Evolutionary conservation across 1,140 invertebrate species (phyloP).

Genomic region (Drosophila arizonae): DNA sequence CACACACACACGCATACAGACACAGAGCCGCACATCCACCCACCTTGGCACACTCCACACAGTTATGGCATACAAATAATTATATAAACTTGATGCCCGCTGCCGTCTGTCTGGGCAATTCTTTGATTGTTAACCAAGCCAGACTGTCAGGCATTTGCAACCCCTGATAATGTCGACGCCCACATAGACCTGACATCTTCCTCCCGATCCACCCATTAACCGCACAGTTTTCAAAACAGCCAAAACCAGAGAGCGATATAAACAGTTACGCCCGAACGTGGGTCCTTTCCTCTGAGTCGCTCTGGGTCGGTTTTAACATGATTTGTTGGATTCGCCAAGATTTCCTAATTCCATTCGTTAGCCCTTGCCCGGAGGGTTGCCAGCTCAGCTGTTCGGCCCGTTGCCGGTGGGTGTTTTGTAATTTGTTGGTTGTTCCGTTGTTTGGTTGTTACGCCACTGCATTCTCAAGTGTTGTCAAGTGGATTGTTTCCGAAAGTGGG

Average conservation of each 20-base stretch:
- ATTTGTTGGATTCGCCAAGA: slow-evolving; percentile 80
- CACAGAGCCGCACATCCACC: slow-evolving; percentile 20
- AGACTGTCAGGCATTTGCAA: slow-evolving; percentile 55
- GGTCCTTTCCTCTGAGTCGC: slow-evolving; percentile 19
- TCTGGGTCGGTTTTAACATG: slow-evolving; percentile 75
- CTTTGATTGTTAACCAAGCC: slow-evolving; percentile 51
- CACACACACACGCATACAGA: slow-evolving; percentile 24
- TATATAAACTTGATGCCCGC: slow-evolving; percentile 74
- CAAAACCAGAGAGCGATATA: slow-evolving; percentile 68
- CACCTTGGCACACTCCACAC: slow-evolving; percentile 37
- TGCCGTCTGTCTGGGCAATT: slow-evolving; percentile 74
- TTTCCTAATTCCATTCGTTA: slow-evolving; percentile 80
- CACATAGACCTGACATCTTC: slow-evolving; percentile 4
- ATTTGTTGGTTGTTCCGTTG: slow-evolving; percentile 34
- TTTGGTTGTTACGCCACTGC: slow-evolving; percentile 40
- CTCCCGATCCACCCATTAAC: slow-evolving; percentile 26
- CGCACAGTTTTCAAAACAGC: slow-evolving; percentile 76
- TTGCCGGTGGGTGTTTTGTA: slow-evolving; percentile 33
- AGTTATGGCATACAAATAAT: slow-evolving; percentile 80
- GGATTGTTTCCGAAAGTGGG: slow-evolving; percentile 9
- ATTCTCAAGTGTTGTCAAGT: slow-evolving; percentile 36
- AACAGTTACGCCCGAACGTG: slow-evolving; percentile 51
- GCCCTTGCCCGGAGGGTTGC: slow-evolving; percentile 49
- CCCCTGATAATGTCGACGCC: slow-evolving; percentile 65
- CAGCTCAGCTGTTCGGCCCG: slow-evolving; percentile 18